Evolutionary conservation across 2,797 vertebrate species (phyloP).

Genomic region (Podarcis siculus): DNA sequence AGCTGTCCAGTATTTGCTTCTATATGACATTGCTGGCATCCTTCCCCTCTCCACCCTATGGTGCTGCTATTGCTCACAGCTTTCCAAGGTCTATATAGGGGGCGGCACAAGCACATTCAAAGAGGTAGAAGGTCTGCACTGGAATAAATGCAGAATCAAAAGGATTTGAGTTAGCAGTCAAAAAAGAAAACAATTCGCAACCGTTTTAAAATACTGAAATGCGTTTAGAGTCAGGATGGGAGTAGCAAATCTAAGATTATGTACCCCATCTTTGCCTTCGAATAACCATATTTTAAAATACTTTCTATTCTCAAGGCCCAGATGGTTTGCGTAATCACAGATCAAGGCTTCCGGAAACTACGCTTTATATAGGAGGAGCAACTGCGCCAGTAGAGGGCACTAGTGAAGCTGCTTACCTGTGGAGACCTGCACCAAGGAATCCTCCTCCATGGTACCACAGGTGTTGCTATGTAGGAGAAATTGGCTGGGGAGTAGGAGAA

Average conservation of each 20-base stretch:
- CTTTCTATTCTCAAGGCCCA: constrained; percentile 75
- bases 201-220: too few relatives aligned
- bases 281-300: neutral
- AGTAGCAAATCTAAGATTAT: neutral
- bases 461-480: constrained; percentile 68
- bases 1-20: neutral
- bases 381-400: constrained; percentile 70
- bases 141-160: too few relatives aligned
- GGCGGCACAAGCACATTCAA: too few relatives aligned
- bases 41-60: neutral
- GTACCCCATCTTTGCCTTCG: neutral
- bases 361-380: constrained; percentile 69
- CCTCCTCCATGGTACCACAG: constrained; percentile 51
- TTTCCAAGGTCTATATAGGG: too few relatives aligned
- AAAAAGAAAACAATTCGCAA: too few relatives aligned
- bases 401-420: constrained; percentile 77
- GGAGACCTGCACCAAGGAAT: constrained; percentile 57
- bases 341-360: constrained; percentile 71
- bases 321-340: constrained; percentile 79
- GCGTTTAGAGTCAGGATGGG: neutral
- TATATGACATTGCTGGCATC: neutral
- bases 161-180: too few relatives aligned
- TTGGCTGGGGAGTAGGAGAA: constrained; percentile 79
- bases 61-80: too few relatives aligned
- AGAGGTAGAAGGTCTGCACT: too few relatives aligned